Percentiles rank a stretch among this genome's conserved stretches.
Evolutionary conservation across 1,140 invertebrate genomes (phyloP).

Genomic region (Sycophaga agraensis): DNA sequence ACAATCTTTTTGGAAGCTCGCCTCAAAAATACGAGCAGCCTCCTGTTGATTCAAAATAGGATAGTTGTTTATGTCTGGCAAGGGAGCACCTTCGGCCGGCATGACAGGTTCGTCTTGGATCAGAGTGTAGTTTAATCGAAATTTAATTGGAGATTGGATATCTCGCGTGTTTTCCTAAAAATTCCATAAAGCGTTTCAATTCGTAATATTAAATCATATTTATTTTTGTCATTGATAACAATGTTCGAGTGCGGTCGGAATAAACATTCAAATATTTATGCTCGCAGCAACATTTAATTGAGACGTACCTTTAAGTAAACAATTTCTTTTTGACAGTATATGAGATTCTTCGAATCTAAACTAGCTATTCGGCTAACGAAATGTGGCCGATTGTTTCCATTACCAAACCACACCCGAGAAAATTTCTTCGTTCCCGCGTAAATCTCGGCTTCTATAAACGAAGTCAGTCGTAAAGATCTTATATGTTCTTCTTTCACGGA

Average conservation of each 20-base stretch:
- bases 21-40: slow-evolving; percentile 78
- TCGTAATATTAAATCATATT: too few relatives aligned
- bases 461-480: slow-evolving; percentile 65
- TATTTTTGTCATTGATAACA: too few relatives aligned
- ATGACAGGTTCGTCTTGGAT: slow-evolving; percentile 68
- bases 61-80: slow-evolving; percentile 75
- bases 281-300: not conserved
- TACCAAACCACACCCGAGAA: slow-evolving; percentile 77
- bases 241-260: too few relatives aligned
- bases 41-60: slow-evolving; percentile 88
- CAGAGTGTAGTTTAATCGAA: slow-evolving; percentile 81
- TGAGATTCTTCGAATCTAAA: slow-evolving; percentile 57
- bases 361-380: slow-evolving; percentile 63
- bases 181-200: not conserved
- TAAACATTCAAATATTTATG: not conserved
- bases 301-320: slow-evolving; percentile 72
- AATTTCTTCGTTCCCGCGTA: slow-evolving; percentile 76
- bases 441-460: slow-evolving; percentile 83
- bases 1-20: slow-evolving; percentile 91
- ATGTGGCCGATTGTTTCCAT: slow-evolving; percentile 55
- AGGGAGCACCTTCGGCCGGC: slow-evolving; percentile 56
- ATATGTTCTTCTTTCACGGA: slow-evolving; percentile 60
- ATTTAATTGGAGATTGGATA: slow-evolving; percentile 82
- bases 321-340: slow-evolving; percentile 71
- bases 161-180: slow-evolving; percentile 74